Conservation (phyloP, 2,113 vertebrate species). For the Apteryx owenii region DNA sequence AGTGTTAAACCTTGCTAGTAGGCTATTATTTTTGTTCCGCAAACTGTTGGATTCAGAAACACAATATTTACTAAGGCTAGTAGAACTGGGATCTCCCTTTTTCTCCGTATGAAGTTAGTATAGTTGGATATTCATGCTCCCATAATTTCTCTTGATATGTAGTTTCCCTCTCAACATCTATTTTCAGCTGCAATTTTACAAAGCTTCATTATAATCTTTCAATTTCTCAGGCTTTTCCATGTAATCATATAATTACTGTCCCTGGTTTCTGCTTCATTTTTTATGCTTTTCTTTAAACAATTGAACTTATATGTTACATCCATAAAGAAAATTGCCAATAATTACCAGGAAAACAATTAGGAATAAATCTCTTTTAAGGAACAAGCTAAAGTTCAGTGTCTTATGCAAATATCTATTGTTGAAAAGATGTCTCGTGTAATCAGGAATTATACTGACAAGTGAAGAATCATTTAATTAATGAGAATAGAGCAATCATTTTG, state of each 20-base stretch:
- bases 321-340: conserved; percentile 47
- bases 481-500: conserved; percentile 42
- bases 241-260: not conserved
- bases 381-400: conserved; percentile 33
- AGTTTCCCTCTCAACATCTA: not conserved
- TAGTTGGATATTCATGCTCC: not conserved
- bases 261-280: not conserved
- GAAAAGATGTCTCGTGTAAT: conserved; percentile 56
- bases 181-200: not conserved
- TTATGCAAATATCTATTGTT: conserved; percentile 54
- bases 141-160: not conserved
- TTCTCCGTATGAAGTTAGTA: not conserved
- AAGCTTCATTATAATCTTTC: not conserved
- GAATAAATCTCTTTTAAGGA: conserved; percentile 46
- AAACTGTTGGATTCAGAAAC: not conserved
- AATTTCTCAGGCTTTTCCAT: not conserved
- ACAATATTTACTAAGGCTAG: not conserved
- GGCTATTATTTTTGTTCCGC: not conserved
- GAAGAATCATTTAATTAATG: conserved; percentile 66
- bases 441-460: conserved; percentile 67
- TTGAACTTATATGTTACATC: conserved; percentile 5
- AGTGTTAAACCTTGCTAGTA: not conserved
- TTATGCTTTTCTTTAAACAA: conserved; percentile 34
- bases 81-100: not conserved
- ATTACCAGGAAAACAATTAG: conserved; percentile 44